Conservation (phyloP, 2,888 invertebrate genomes). For the Gastrophysa polygoni region DNA sequence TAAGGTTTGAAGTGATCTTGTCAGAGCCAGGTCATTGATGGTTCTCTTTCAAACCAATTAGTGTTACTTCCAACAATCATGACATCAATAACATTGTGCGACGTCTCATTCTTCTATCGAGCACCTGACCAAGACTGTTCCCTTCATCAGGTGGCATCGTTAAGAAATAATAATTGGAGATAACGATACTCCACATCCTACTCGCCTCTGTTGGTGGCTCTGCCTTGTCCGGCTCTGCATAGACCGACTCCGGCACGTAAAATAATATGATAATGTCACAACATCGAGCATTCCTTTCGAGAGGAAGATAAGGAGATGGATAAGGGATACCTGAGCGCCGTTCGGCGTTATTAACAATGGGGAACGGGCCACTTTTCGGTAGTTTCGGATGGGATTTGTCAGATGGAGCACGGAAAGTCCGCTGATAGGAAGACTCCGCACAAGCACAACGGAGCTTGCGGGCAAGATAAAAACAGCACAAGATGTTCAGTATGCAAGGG, state of each 20-base stretch:
- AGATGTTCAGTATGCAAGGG: too few species aligned
- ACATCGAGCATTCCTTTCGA: constrained; percentile 35
- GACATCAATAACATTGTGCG: too few species aligned
- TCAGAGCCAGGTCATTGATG: too few species aligned
- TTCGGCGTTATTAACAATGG: constrained; percentile 36
- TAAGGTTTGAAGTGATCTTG: too few species aligned
- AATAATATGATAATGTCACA: constrained; percentile 39
- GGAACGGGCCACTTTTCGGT: constrained; percentile 34
- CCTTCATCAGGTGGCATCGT: background rate
- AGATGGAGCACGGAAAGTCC: background rate
- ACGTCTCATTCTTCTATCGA: too few species aligned
- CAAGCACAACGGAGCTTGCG: too few species aligned
- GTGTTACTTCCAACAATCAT: too few species aligned
- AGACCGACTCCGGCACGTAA: constrained; percentile 32
- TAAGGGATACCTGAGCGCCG: constrained; percentile 37
- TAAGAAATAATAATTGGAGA: background rate
- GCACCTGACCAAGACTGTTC: too few species aligned
- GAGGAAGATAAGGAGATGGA: constrained; percentile 31
- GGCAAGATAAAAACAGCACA: too few species aligned
- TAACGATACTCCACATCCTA: constrained; percentile 13
- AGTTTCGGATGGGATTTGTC: constrained; percentile 38
- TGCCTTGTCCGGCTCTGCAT: constrained; percentile 29
- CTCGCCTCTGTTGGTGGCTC: background rate
- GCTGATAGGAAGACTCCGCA: background rate
- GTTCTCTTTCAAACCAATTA: too few species aligned